Base-by-base conservation (phyloP, 2,113 vertebrate genomes). In the Astatoreochromis straeleni region DNA sequence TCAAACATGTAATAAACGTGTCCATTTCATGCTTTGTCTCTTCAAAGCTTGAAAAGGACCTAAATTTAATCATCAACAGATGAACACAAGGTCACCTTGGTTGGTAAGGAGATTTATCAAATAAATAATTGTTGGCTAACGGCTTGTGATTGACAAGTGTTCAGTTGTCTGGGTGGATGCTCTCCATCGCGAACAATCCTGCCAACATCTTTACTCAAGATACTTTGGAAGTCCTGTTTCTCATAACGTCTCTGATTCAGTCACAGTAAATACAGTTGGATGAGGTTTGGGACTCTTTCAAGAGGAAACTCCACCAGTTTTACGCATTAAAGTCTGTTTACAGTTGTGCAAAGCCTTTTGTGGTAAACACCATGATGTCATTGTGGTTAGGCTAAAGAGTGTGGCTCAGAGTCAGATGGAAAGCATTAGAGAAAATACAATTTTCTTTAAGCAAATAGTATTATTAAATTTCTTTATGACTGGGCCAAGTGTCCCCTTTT, bases 271-370 rank as follows among this genome's bases (percentile, higher is more conserved):
- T 78, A 78, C 45, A 78, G 73, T 29, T 33, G 26, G 45, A 51
- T 31, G 16, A 78, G 4, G 17, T 33, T 31, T 78, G 42, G 24
- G 42, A 47, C 16, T 33, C 45, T 78, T 78, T n/a, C 11, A 31
- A n/a, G 17, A 51, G 24, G 26, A 19, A 78, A 6, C 70, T 19
- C 24, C 16, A 49, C 6, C 26, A 78, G 45, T 31, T 75, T 75
- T 29, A 47, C 24, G 1, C 24, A 75, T 75, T 47, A 47, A 75
- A 29, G 70, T 75, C 21, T 75, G 0, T 78, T 78, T 51, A 31
- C 26, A 78, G 26, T 78, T 78, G 45, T 2, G 73, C 12, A 78
- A 78, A 78, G 42, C 42, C 42, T 78, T 78, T 78, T 75, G 45
- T 78, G 45, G 24, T 78, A 51, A 51, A 78, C 29, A 51, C 42